These are phyloP conservation scores for Calliphora vicina DNA, from an alignment of 1,140 invertebrate genomes.

Conservation along the genomic window DNA sequence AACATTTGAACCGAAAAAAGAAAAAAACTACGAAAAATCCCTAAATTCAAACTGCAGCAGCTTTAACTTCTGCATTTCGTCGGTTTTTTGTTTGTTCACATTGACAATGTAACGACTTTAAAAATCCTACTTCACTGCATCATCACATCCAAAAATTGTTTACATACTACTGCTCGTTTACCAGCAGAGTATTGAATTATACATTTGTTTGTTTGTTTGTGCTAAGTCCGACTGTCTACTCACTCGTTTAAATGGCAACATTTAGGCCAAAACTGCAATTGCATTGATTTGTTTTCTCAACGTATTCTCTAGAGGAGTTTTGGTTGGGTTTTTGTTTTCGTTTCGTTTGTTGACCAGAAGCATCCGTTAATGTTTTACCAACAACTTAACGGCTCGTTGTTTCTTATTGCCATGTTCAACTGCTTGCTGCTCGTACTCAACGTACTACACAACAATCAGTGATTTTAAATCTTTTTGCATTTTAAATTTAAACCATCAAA, in stretches of 20 bases:
- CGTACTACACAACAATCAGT: neutral
- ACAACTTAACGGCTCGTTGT: constrained; percentile 20
- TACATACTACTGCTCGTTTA: too few relatives aligned
- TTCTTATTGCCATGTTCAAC: neutral
- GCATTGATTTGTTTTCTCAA: neutral
- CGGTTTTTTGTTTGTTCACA: neutral
- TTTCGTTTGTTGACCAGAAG: constrained; percentile 7
- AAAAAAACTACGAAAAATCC: neutral
- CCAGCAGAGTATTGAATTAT: neutral
- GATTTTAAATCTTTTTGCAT: constrained; percentile 23
- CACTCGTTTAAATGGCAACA: neutral
- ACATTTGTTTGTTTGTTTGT: neutral
- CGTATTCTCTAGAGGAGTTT: neutral
- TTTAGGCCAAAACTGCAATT: neutral
- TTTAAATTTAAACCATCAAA: neutral
- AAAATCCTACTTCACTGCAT: too few relatives aligned
- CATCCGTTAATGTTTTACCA: constrained; percentile 10
- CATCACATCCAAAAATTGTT: too few relatives aligned
- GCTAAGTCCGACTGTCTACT: too few relatives aligned
- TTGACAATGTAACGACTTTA: too few relatives aligned
- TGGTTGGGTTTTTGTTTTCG: neutral
- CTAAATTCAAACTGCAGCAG: neutral
- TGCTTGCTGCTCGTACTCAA: neutral
- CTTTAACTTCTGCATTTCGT: neutral
- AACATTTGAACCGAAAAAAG: neutral